Evolutionary conservation across 2,797 vertebrate genomes (phyloP), one percentile per base, ranked within the genome.

Genomic region (Pristis pectinata): DNA sequence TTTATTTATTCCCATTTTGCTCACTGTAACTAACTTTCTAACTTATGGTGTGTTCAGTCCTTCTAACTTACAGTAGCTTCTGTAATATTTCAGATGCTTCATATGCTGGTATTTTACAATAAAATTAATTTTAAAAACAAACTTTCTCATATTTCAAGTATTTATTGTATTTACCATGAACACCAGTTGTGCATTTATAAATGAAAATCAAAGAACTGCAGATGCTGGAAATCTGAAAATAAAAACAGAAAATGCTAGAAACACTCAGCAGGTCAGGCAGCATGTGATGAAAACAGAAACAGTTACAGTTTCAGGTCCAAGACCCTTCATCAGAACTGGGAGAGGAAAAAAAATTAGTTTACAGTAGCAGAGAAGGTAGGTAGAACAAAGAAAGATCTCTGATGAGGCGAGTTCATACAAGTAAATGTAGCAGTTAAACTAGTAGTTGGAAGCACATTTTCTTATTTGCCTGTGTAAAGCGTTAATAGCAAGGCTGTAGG

Each of bases 21-120:
- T 93, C 67, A 72, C 27, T 76, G 24, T 67, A 94, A 74, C 91
- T 72, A 8, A 70, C 70, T 94, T 34, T 53, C 64, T 72, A 76
- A 74, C 67, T 49, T 74, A 67, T 59, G 91, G 19, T 53, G 94
- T 94, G 70, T 76, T 74, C 70, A 76, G 8, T 27, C 70, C 70
- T 41, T 9, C 44, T 67, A 91, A 91, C 19, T 91, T 64, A 89
- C 17, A 64, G 56, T 37, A 41, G 59, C 64, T 91, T 41, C 77
- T 79, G 49, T 41, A 87, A 87, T 1, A 0, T 59, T 87, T 87
- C 11, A 87, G 30, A 34, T 91, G 59, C 87, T 67, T 37, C 87
- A 67, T 22, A 67, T 41, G 37, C 61, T 91, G 56, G 64, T 64
- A 91, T 91, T 91, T 91, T 91, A 53, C 87, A 91, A 67, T 91